A percentile compares a stretch with the other conserved stretches of the same genome.
These are phyloP conservation scores for Cottus gobio DNA, from an alignment of 2,113 vertebrate species.

Conservation along the genomic window DNA sequence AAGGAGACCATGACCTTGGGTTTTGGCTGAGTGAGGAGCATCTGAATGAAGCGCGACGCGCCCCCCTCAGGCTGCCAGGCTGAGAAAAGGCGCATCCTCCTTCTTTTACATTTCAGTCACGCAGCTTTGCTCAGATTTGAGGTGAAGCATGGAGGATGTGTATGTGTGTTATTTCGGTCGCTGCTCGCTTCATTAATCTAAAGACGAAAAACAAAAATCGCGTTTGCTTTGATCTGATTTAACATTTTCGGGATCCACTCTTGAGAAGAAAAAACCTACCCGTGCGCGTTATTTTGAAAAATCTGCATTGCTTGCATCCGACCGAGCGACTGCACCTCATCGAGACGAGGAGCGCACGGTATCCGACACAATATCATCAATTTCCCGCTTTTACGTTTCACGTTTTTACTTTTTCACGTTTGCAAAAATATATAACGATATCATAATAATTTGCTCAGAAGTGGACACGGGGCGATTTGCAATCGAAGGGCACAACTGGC, in stretches of 20 bases:
- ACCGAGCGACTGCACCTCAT: constrained; percentile 31
- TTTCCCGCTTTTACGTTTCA: not conserved
- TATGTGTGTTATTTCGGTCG: not conserved
- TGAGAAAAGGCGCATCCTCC: constrained; percentile 68
- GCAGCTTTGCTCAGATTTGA: constrained; percentile 68
- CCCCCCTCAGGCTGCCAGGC: constrained; percentile 39
- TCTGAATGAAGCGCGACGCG: constrained; percentile 53
- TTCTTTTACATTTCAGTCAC: constrained; percentile 65
- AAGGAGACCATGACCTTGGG: constrained; percentile 68
- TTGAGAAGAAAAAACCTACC: not conserved
- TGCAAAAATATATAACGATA: not conserved
- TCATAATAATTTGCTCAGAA: not conserved
- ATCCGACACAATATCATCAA: constrained; percentile 13
- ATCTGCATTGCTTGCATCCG: constrained; percentile 36
- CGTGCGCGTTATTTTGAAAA: constrained; percentile 25
- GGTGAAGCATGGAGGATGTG: constrained; percentile 46
- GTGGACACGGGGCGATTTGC: not conserved
- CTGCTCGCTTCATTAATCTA: not conserved
- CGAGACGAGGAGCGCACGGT: constrained; percentile 1
- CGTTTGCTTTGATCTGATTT: not conserved
- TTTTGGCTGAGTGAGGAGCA: constrained; percentile 61
- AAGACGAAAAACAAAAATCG: not conserved
- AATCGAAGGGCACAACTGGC: constrained; percentile 20
- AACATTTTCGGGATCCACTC: not conserved
- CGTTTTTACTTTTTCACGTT: not conserved